Conservation (phyloP, 2,888 invertebrate genomes). For the Dione vanillae region DNA sequence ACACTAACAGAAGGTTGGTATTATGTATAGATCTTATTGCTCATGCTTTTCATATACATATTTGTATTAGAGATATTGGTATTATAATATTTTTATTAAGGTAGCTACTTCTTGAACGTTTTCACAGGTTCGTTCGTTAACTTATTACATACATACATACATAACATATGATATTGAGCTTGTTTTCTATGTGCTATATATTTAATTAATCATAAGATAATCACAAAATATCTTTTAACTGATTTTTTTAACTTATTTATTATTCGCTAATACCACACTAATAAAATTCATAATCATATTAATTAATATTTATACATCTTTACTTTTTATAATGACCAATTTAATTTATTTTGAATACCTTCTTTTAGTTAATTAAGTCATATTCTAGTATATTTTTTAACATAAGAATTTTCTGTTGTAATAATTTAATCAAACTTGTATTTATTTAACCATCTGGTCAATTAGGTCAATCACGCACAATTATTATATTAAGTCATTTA, state of each 20-base stretch:
- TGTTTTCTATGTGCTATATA: neutral
- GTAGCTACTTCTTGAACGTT: neutral
- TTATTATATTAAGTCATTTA: neutral
- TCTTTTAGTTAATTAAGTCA: slow-evolving; percentile 42
- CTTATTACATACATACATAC: too few relatives aligned
- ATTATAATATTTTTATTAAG: too few relatives aligned
- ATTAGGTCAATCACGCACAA: neutral
- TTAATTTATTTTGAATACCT: slow-evolving; percentile 6
- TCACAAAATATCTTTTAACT: too few relatives aligned
- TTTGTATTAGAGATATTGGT: neutral
- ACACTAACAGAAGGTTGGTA: slow-evolving; percentile 74
- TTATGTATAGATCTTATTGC: slow-evolving; percentile 32
- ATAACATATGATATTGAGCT: too few relatives aligned
- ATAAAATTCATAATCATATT: too few relatives aligned
- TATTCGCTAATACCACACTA: too few relatives aligned
- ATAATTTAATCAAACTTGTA: neutral
- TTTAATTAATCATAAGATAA: neutral
- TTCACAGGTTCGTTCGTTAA: neutral
- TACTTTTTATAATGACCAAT: too few relatives aligned
- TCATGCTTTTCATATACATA: neutral
- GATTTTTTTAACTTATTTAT: too few relatives aligned
- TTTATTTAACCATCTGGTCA: too few relatives aligned
- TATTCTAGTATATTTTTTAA: neutral
- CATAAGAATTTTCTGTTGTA: neutral
- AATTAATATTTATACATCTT: too few relatives aligned